A percentile compares a stretch with the other conserved stretches of the same genome.
Evolutionary conservation across 53 echinoderm and acorn worm genomes (phyloP).

Genomic region (Temnopleurus reevesii): DNA sequence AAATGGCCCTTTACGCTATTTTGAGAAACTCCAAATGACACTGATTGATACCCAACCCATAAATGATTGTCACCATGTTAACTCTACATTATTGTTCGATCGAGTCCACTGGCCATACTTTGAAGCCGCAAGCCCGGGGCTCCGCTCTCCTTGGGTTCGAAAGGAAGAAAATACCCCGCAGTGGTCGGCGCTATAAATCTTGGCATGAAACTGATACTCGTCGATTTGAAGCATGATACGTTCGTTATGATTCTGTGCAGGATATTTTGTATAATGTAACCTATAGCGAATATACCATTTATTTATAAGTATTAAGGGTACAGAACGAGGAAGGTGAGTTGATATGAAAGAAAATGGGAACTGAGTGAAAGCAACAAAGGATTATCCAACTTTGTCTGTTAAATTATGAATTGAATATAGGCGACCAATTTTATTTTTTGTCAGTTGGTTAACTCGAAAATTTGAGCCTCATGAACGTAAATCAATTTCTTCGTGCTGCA

Average conservation of each 20-base stretch:
- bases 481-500: too few relatives aligned
- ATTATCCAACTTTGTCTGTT: too few relatives aligned
- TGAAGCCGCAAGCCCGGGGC: background rate
- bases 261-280: background rate
- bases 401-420: too few relatives aligned
- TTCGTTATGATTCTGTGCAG: background rate
- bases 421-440: too few relatives aligned
- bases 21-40: background rate
- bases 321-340: background rate
- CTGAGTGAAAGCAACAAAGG: background rate
- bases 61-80: conserved; percentile 20
- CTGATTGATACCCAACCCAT: conserved; percentile 29
- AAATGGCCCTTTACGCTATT: background rate
- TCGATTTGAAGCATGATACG: background rate
- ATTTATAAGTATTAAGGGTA: background rate
- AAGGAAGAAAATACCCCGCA: background rate
- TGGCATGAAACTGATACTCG: background rate
- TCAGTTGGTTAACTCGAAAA: too few relatives aligned
- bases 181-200: background rate
- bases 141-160: background rate
- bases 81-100: conserved; percentile 1
- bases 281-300: background rate
- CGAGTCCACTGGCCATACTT: background rate
- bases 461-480: too few relatives aligned
- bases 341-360: background rate